A percentile compares a stretch with the other conserved stretches of the same genome.
Evolutionary conservation across 2,113 vertebrate species (phyloP).

Genomic region (Cyanistes caeruleus): DNA sequence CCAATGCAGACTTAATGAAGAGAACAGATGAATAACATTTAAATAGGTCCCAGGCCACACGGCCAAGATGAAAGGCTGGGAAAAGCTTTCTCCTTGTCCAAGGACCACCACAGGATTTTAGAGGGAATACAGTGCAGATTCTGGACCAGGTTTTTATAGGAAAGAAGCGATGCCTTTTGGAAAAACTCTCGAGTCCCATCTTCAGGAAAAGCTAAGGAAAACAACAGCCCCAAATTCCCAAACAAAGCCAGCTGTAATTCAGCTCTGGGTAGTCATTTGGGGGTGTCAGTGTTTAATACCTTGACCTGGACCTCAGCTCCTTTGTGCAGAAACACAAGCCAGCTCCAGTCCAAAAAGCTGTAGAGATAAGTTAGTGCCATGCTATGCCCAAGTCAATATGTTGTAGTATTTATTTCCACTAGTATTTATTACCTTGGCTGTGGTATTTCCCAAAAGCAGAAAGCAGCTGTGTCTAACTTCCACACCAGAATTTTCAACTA

Average conservation of each 20-base stretch:
- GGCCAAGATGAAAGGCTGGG: not conserved
- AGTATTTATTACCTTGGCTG: conserved; percentile 34
- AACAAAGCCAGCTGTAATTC: not conserved
- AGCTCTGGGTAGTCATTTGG: not conserved
- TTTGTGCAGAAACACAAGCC: not conserved
- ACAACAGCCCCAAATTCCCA: not conserved
- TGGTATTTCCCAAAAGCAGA: conserved; percentile 45
- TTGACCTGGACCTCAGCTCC: not conserved
- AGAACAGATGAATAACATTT: not conserved
- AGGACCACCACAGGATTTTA: not conserved
- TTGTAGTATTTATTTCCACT: not conserved
- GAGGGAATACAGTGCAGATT: not conserved
- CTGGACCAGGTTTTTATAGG: not conserved
- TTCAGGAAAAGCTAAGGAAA: not conserved
- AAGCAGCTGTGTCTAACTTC: not conserved
- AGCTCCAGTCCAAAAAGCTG: not conserved
- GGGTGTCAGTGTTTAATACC: not conserved
- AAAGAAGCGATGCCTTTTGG: not conserved
- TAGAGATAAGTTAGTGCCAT: conserved; percentile 20
- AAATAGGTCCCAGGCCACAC: not conserved
- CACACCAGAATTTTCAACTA: conserved; percentile 25
- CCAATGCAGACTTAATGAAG: not conserved
- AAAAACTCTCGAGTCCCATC: not conserved
- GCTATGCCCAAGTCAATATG: conserved; percentile 20
- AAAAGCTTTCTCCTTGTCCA: conserved; percentile 33